Evolutionary conservation across 2,888 invertebrate species (phyloP).

Genomic region (Scrobipalpa costella): DNA sequence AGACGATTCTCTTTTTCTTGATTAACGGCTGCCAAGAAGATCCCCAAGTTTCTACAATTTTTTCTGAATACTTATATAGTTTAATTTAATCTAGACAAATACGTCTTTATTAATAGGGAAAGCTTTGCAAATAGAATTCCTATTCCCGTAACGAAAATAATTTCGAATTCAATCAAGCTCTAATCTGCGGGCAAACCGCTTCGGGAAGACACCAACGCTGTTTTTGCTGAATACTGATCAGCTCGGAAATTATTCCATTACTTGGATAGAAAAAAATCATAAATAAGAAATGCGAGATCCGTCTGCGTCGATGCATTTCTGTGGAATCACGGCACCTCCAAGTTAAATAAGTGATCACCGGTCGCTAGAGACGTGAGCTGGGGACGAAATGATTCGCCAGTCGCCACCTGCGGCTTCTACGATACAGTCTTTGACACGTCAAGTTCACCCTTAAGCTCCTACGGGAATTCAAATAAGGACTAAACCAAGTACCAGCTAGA

Average conservation of each 20-base stretch:
- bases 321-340: conserved; percentile 71
- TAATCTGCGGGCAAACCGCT: conserved; percentile 57
- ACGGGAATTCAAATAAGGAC: conserved; percentile 1
- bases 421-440: not conserved
- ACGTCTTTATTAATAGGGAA: not conserved
- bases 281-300: conserved; percentile 69
- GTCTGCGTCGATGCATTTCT: conserved; percentile 68
- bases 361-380: conserved; percentile 65
- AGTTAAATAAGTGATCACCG: conserved; percentile 80
- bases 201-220: conserved; percentile 52
- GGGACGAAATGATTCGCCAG: conserved; percentile 52
- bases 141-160: not conserved
- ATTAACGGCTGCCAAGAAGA: not conserved
- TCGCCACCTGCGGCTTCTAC: conserved; percentile 51
- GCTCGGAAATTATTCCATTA: conserved; percentile 72
- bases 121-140: not conserved
- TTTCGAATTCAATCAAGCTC: conserved; percentile 52
- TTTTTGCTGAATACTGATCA: conserved; percentile 71
- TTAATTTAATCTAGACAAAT: not conserved
- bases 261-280: conserved; percentile 66
- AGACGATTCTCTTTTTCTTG: not conserved
- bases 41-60: too few species aligned
- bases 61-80: not conserved
- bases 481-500: not conserved
- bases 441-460: not conserved